phyloP scores from a whole-genome alignment of 2,113 vertebrate genomes.

The Crotophaga sulcirostris region DNA sequence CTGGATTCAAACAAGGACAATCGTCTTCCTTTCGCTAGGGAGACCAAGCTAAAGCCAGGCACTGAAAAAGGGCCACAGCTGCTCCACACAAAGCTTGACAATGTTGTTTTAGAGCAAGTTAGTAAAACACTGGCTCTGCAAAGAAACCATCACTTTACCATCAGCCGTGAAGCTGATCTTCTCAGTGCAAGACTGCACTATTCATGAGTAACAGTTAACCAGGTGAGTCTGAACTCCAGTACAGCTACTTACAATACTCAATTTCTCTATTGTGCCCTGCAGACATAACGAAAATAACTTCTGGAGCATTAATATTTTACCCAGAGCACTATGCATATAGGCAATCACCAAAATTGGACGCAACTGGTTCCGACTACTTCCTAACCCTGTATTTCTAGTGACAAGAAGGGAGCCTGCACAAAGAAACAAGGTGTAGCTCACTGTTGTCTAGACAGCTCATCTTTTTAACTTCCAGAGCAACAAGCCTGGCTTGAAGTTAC shows the following conservation, averaged over 20 bases:
- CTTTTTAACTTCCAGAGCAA: constrained; percentile 47
- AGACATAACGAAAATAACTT: not conserved
- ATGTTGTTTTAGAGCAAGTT: fast-evolving
- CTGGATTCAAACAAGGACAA: not conserved
- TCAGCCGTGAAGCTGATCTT: fast-evolving
- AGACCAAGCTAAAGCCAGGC: not conserved
- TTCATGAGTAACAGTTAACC: not conserved
- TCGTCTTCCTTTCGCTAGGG: not conserved
- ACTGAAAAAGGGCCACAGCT: not conserved
- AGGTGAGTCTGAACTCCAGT: not conserved
- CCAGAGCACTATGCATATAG: not conserved
- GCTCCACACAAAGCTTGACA: fast-evolving
- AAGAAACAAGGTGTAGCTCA: constrained; percentile 31
- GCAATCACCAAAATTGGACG: not conserved
- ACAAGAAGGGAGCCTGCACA: not conserved
- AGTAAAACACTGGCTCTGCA: fast-evolving
- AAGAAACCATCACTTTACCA: not conserved
- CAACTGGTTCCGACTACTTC: not conserved
- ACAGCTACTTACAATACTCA: not conserved
- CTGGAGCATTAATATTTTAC: not conserved
- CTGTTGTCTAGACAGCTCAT: constrained; percentile 58
- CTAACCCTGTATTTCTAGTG: constrained; percentile 28
- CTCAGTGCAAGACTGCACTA: fast-evolving
- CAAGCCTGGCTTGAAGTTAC: constrained; percentile 69
- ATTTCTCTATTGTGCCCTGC: not conserved